Conservation (phyloP, 1,140 invertebrate species). For the Dendroctonus valens region DNA sequence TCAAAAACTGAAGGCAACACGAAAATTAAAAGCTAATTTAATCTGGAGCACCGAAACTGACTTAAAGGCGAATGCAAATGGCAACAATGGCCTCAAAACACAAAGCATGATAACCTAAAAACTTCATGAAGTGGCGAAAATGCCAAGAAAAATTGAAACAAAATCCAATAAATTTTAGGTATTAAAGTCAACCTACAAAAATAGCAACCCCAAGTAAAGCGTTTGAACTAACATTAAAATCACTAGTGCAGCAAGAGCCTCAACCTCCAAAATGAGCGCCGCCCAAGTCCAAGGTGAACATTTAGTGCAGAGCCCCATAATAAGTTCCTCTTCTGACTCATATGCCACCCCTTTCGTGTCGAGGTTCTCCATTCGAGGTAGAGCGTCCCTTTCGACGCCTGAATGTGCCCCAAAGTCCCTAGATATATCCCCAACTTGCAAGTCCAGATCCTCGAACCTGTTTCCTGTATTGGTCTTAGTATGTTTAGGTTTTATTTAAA, state of each 20-base stretch:
- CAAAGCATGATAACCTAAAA: too few species aligned
- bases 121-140: too few species aligned
- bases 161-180: too few species aligned
- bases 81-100: too few species aligned
- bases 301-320: slow-evolving; percentile 40
- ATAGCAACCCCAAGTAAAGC: too few species aligned
- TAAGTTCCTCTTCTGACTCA: slow-evolving; percentile 42
- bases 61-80: too few species aligned
- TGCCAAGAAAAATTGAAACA: too few species aligned
- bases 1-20: too few species aligned
- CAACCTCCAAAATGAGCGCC: slow-evolving; percentile 6
- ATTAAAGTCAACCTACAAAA: too few species aligned
- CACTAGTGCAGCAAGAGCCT: not conserved
- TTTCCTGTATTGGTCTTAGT: slow-evolving; percentile 11
- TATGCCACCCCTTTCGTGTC: slow-evolving; percentile 37
- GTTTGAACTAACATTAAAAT: not conserved
- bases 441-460: slow-evolving; percentile 9
- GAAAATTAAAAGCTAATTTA: too few species aligned
- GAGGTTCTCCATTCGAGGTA: slow-evolving; percentile 27
- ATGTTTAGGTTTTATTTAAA: slow-evolving; percentile 1
- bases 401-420: slow-evolving; percentile 14
- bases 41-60: too few species aligned
- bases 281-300: slow-evolving; percentile 40
- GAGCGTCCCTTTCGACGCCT: slow-evolving; percentile 28
- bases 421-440: slow-evolving; percentile 9